These are phyloP conservation scores for Drosophila ercepeae DNA, from an alignment of 1,140 invertebrate genomes.

Conservation along the genomic window DNA sequence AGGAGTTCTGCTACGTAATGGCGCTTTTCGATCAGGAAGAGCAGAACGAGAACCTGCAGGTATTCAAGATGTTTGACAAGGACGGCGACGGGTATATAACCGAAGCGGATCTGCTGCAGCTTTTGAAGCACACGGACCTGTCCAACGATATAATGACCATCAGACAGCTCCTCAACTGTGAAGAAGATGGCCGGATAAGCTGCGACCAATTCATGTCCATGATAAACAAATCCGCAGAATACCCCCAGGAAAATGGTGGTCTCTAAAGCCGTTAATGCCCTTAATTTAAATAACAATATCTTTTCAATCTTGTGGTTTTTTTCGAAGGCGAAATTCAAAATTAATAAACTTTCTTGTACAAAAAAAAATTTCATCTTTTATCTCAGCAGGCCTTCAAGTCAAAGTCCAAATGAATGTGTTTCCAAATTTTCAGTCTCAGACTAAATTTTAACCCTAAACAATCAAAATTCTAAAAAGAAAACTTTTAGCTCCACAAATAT, in stretches of 20 bases:
- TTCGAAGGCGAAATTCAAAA: too few species aligned
- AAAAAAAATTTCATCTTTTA: not conserved
- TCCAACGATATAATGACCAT: not conserved
- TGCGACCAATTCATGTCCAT: conserved; percentile 86
- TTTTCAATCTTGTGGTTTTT: too few species aligned
- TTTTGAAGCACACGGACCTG: conserved; percentile 89
- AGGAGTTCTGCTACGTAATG: conserved; percentile 64
- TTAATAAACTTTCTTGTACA: too few species aligned
- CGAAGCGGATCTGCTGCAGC: conserved; percentile 93
- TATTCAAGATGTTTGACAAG: conserved; percentile 93
- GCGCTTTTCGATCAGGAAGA: conserved; percentile 47
- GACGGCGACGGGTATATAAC: conserved; percentile 96
- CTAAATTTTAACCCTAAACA: not conserved
- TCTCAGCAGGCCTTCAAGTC: not conserved
- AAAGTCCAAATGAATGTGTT: not conserved
- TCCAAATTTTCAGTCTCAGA: not conserved
- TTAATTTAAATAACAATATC: too few species aligned
- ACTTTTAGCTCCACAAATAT: not conserved
- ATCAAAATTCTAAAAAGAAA: not conserved
- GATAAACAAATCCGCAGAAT: conserved; percentile 7
- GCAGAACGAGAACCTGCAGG: conserved; percentile 32
- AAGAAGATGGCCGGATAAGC: conserved; percentile 94
- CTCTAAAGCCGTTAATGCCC: not conserved
- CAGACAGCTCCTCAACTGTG: conserved; percentile 86
- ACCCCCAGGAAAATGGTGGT: not conserved